Evolutionary conservation across 2,888 invertebrate species (phyloP).

Genomic region (Germaria angustata): DNA sequence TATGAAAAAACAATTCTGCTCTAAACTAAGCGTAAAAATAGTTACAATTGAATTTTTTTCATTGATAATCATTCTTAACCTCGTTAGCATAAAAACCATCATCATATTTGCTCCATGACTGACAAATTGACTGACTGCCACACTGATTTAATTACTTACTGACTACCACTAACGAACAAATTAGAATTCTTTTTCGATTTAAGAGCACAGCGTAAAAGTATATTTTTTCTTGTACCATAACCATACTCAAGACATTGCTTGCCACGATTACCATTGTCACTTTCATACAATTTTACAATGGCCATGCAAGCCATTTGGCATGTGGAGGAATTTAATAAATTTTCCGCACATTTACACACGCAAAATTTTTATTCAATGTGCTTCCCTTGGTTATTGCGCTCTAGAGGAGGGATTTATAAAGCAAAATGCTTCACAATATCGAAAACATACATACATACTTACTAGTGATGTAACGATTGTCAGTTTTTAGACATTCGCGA

Average conservation of each 20-base stretch:
- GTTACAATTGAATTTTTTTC: slow-evolving; percentile 18
- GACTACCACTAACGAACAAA: background rate
- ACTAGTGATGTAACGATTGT: no score
- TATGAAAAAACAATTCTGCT: slow-evolving; percentile 15
- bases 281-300: background rate
- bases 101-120: slow-evolving; percentile 16
- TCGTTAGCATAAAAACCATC: slow-evolving; percentile 26
- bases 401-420: slow-evolving; percentile 18
- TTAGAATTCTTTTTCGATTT: background rate
- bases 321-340: background rate
- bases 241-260: slow-evolving; percentile 12
- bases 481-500: no score
- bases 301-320: background rate
- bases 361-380: slow-evolving; percentile 2
- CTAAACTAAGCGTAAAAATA: slow-evolving; percentile 36
- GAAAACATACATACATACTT: background rate
- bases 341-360: slow-evolving; percentile 16
- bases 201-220: background rate
- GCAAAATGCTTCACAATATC: slow-evolving; percentile 30
- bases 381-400: background rate
- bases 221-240: slow-evolving; percentile 16
- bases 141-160: background rate
- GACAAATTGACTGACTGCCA: background rate
- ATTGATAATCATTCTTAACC: slow-evolving; percentile 35
- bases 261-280: background rate